Evolutionary conservation across 2,888 invertebrate species (phyloP).

Genomic region (Pachydiplax longipennis): DNA sequence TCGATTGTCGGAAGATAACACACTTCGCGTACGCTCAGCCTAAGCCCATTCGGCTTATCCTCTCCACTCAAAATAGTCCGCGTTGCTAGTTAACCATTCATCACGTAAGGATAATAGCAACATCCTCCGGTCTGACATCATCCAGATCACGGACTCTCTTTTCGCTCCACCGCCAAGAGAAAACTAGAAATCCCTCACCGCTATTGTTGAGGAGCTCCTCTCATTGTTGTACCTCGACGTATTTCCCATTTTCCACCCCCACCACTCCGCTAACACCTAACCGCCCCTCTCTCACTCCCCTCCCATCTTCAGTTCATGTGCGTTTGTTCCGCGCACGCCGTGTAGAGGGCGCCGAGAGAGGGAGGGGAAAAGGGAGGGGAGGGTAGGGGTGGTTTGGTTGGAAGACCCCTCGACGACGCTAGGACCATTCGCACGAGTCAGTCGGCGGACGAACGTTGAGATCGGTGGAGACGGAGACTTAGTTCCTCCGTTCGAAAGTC

Average conservation of each 20-base stretch:
- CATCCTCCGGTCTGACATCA: neutral
- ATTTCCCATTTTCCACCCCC: neutral
- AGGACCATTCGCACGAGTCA: neutral
- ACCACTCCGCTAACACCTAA: neutral
- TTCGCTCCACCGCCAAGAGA: neutral
- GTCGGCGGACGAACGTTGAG: neutral
- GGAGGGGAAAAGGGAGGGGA: neutral
- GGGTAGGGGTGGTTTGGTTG: neutral
- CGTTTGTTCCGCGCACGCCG: slow-evolving; percentile 38
- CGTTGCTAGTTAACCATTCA: neutral
- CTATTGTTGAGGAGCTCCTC: neutral
- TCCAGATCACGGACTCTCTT: neutral
- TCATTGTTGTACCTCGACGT: neutral
- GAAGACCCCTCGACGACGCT: neutral
- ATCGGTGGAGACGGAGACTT: neutral
- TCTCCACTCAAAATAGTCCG: neutral
- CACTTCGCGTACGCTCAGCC: too few species aligned
- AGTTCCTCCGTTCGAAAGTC: too few species aligned
- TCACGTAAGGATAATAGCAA: too few species aligned
- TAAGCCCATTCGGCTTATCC: too few species aligned
- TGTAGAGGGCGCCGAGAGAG: slow-evolving; percentile 5
- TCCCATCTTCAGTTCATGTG: neutral
- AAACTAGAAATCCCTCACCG: neutral
- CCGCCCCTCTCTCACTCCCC: neutral
- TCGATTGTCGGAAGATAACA: too few species aligned